Conservation (phyloP, 2,888 invertebrate genomes). For the Notodonta ziczac region DNA sequence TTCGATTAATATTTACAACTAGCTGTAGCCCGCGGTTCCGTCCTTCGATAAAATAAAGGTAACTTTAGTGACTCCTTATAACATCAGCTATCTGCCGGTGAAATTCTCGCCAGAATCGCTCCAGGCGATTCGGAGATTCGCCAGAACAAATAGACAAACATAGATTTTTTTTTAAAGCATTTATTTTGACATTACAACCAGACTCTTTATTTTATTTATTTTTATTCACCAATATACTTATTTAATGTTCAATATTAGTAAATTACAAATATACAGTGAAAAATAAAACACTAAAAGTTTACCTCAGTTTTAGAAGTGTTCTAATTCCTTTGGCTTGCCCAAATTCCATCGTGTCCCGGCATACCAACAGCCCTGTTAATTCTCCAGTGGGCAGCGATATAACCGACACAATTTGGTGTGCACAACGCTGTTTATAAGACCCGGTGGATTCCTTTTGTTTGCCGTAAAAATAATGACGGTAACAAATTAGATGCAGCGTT, state of each 20-base stretch:
- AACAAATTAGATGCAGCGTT: conserved; percentile 39
- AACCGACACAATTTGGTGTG: conserved; percentile 66
- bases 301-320: neutral
- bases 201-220: neutral
- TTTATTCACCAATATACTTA: too few species aligned
- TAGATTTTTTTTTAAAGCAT: too few species aligned
- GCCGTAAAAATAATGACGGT: conserved; percentile 41
- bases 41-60: too few species aligned
- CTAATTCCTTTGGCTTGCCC: conserved; percentile 9
- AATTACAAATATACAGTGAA: too few species aligned
- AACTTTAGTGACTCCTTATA: too few species aligned
- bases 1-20: too few species aligned
- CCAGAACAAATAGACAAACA: too few species aligned
- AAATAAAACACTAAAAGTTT: neutral
- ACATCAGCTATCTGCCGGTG: too few species aligned
- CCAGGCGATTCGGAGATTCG: too few species aligned
- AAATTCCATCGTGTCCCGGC: conserved; percentile 21
- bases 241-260: too few species aligned
- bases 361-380: conserved; percentile 39
- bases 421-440: conserved; percentile 56
- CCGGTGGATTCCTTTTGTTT: conserved; percentile 61
- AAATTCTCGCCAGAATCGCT: too few species aligned
- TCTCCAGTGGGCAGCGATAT: conserved; percentile 62
- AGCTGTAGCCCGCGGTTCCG: too few species aligned
- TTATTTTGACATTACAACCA: neutral